Conservation (phyloP, 2,113 vertebrate genomes). For the Cervus canadensis region DNA sequence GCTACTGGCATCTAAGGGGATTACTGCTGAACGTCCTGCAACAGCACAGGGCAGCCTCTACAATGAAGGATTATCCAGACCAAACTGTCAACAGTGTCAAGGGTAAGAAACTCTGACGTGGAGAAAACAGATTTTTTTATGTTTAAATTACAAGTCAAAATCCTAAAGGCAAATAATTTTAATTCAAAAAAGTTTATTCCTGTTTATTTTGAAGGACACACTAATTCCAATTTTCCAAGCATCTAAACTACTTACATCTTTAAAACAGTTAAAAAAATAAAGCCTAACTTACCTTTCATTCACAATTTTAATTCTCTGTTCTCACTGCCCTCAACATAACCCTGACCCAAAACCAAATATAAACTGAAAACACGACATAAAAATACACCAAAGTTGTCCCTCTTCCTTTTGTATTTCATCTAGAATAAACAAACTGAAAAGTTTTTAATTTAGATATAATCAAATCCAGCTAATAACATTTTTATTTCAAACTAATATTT, state of each 20-base stretch:
- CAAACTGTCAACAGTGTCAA: not conserved
- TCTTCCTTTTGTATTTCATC: not conserved
- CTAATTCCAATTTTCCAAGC: not conserved
- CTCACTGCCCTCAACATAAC: not conserved
- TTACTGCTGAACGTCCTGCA: not conserved
- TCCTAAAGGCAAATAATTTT: not conserved
- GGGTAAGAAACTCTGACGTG: not conserved
- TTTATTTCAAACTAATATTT: not conserved
- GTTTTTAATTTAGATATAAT: not conserved
- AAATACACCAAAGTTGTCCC: not conserved
- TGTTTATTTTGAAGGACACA: not conserved
- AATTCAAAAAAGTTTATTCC: not conserved
- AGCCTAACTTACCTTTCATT: not conserved
- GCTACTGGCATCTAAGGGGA: not conserved
- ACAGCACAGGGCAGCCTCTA: not conserved
- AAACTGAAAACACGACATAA: not conserved
- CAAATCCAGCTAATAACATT: not conserved
- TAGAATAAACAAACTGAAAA: not conserved
- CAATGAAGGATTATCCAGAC: not conserved
- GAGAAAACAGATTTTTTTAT: not conserved
- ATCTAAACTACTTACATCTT: not conserved
- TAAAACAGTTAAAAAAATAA: not conserved
- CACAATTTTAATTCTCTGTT: not conserved
- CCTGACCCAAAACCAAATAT: not conserved
- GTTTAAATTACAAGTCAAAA: conserved; percentile 7